Evolutionary conservation across 2,888 invertebrate species (phyloP), one percentile per base, ranked within the genome.

Genomic region (Cantharis rustica): DNA sequence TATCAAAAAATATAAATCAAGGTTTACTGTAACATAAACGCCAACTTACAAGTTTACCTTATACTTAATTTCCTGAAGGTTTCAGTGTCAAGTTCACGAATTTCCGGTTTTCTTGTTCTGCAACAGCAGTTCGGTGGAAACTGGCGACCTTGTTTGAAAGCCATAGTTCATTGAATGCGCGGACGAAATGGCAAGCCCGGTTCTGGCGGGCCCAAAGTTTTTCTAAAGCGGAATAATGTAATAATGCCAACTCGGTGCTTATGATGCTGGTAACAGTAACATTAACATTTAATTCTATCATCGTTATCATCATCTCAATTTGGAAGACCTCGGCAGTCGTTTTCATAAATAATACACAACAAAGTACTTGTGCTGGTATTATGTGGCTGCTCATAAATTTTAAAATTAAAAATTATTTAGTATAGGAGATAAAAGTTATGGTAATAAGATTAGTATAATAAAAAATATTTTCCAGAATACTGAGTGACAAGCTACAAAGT

Each of bases 401-500:
- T n/a, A 47, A 47, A 47, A 47, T 47, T 47, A 47, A 47, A 47
- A 47, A 47, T 47, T 47, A 47, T 47, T 47, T 47, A 47, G 47
- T 47, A n/a, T n/a, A n/a, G 47, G 9, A 47, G 47, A 47, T 47
- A 47, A 47, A 47, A 47, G 47, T 47, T 47, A 47, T 47, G 47
- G 47, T 47, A 47, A 47, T 47, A 47, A 47, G 47, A 47, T 47
- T 47, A 47, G 47, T 47, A n/a, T 47, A 47, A 47, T 47, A 66
- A 66, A 66, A 20, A 16, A 20, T 20, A 66, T 20, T 66, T 66
- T 66, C n/a, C 13, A 9, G 16, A 66, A 66, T 20, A 66, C 20
- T 66, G 64, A 66, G 64, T 66, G 64, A 66, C 64, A 66, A 66
- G 64, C 16, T 66, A 66, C 64, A 66, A 66, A 66, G 64, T 66